Evolutionary conservation across 2,888 invertebrate species (phyloP).

Genomic region (Invenusta paracnida): DNA sequence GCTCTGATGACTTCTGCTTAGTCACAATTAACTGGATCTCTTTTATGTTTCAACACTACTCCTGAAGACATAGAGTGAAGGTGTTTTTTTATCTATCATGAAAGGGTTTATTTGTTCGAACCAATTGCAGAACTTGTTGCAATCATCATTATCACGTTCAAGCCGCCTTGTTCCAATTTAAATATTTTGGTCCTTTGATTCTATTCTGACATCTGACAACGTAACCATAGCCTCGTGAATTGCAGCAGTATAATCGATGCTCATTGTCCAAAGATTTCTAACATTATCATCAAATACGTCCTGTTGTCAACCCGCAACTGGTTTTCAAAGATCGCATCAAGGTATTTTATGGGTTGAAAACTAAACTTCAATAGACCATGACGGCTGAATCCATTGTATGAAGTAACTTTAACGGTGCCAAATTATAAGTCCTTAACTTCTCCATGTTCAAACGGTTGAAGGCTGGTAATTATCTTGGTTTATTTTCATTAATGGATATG

Average conservation of each 20-base stretch:
- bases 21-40: slow-evolving; percentile 21
- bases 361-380: background rate
- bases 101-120: slow-evolving; percentile 13
- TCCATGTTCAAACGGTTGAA: background rate
- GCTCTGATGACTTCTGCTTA: slow-evolving; percentile 15
- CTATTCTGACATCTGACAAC: background rate
- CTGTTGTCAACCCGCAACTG: background rate
- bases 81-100: background rate
- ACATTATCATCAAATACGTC: background rate
- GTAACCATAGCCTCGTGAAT: background rate
- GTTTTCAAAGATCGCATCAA: background rate
- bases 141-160: background rate
- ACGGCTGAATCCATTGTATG: background rate
- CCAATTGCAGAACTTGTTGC: slow-evolving; percentile 15
- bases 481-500: background rate
- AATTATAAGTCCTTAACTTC: background rate
- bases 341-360: background rate
- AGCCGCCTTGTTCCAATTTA: background rate
- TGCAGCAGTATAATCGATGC: background rate
- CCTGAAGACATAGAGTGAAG: slow-evolving; percentile 26
- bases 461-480: background rate
- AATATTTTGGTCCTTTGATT: background rate
- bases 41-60: slow-evolving; percentile 5
- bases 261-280: background rate
- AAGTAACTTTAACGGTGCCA: background rate